Evolutionary conservation across 2,797 vertebrate species (phyloP).

Genomic region (Apogon hyalosoma): DNA sequence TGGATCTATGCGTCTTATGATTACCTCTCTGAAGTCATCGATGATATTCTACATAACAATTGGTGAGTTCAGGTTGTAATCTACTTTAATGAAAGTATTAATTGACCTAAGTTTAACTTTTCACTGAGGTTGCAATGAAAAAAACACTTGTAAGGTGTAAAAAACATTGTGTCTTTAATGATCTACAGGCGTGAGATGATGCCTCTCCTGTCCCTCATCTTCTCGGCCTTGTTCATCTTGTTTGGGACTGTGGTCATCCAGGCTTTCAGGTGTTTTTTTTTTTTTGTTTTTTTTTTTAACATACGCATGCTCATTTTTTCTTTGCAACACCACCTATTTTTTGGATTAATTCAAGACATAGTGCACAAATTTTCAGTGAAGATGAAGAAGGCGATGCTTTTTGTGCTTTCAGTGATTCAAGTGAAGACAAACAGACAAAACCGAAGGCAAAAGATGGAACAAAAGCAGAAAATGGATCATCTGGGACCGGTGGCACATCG

Average conservation of each 20-base stretch:
- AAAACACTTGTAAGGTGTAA: neutral
- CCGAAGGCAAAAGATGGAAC: slow-evolving; percentile 85
- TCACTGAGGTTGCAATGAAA: neutral
- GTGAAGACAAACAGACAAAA: slow-evolving; percentile 88
- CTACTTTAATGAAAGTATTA: too few relatives aligned
- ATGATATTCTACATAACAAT: slow-evolving; percentile 93
- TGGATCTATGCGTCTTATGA: slow-evolving; percentile 90
- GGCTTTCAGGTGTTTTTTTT: slow-evolving; percentile 90
- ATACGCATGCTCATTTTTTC: neutral
- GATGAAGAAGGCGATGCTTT: neutral
- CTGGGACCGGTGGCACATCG: slow-evolving; percentile 72
- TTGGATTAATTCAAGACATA: neutral
- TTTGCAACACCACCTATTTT: neutral
- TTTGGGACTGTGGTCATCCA: slow-evolving; percentile 97
- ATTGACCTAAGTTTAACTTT: neutral
- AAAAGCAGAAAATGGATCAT: slow-evolving; percentile 84
- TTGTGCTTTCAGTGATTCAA: slow-evolving; percentile 88
- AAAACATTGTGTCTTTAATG: slow-evolving; percentile 7
- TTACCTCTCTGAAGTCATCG: slow-evolving; percentile 89
- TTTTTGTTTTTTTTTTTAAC: slow-evolving; percentile 18
- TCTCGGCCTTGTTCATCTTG: slow-evolving; percentile 96
- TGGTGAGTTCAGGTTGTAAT: slow-evolving; percentile 81
- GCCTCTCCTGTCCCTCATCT: slow-evolving; percentile 95
- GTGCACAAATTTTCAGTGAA: neutral
- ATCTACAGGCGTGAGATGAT: slow-evolving; percentile 95